These are phyloP conservation scores for Chionoecetes opilio DNA, from an alignment of 1,140 invertebrate genomes.

Conservation along the genomic window DNA sequence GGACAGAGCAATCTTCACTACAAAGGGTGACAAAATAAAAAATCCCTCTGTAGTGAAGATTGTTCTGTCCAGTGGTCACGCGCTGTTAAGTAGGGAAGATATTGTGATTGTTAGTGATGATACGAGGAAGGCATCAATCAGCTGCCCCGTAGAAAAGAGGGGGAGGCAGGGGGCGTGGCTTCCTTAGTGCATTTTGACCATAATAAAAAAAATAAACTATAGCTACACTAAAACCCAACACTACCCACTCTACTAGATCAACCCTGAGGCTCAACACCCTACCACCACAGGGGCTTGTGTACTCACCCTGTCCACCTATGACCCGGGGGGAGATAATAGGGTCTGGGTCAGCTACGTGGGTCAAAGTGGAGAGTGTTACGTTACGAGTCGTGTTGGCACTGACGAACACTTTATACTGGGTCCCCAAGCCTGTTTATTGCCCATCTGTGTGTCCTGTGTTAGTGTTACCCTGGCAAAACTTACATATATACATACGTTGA, in stretches of 20 bases:
- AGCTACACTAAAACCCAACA: not conserved
- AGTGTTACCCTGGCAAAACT: not conserved
- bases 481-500: slow-evolving; percentile 34
- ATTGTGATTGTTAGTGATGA: too few species aligned
- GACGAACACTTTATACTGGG: not conserved
- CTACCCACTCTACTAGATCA: not conserved
- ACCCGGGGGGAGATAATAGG: slow-evolving; percentile 47
- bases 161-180: too few species aligned
- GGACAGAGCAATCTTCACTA: too few species aligned
- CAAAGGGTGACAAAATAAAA: too few species aligned
- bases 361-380: slow-evolving; percentile 10
- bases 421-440: not conserved
- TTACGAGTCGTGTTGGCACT: not conserved
- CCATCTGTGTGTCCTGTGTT: not conserved
- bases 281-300: not conserved
- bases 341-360: slow-evolving; percentile 59
- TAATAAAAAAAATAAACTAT: too few species aligned
- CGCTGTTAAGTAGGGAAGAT: too few species aligned
- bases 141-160: too few species aligned
- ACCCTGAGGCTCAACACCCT: not conserved
- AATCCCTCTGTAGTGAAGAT: too few species aligned
- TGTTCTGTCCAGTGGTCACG: too few species aligned
- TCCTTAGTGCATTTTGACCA: too few species aligned
- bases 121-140: too few species aligned
- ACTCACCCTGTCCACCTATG: slow-evolving; percentile 52